phyloP scores from a whole-genome alignment of 2,797 vertebrate species.

The Rhinogobio ventralis region DNA sequence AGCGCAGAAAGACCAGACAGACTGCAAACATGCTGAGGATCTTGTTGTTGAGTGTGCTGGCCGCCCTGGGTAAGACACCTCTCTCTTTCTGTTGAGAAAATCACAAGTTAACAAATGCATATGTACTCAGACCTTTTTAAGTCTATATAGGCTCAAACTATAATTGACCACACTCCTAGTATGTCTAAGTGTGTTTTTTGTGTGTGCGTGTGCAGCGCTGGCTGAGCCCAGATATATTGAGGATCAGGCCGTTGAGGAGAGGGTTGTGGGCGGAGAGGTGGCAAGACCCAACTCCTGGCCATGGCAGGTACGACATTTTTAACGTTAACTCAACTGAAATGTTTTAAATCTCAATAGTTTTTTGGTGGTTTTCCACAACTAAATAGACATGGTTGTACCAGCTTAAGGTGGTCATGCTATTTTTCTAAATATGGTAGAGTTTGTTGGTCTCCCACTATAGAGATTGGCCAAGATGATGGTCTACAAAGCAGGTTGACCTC shows the following conservation, averaged over 20 bases:
- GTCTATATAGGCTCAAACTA: not conserved
- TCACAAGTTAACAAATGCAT: not conserved
- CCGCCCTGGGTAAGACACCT: conserved; percentile 73
- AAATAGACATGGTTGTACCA: not conserved
- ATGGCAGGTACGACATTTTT: conserved; percentile 77
- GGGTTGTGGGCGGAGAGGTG: conserved; percentile 78
- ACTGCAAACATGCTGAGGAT: conserved; percentile 76
- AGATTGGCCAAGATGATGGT: not conserved
- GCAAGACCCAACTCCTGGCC: conserved; percentile 77
- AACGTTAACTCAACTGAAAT: not conserved
- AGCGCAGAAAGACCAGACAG: conserved; percentile 51
- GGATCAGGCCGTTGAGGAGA: conserved; percentile 58
- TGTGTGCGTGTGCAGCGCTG: conserved; percentile 66
- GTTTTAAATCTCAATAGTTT: not conserved
- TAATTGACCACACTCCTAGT: not conserved
- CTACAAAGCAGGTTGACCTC: not conserved
- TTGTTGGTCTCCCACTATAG: not conserved
- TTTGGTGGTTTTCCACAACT: not conserved
- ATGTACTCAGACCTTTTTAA: no score
- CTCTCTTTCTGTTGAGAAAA: conserved; percentile 10
- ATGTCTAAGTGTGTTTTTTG: conserved; percentile 31
- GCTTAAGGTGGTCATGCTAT: not conserved
- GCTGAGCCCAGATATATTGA: conserved; percentile 78
- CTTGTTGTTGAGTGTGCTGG: conserved; percentile 74
- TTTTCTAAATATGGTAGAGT: not conserved